phyloP scores from a whole-genome alignment of 2,888 invertebrate genomes.

The Diabrotica balteata region DNA sequence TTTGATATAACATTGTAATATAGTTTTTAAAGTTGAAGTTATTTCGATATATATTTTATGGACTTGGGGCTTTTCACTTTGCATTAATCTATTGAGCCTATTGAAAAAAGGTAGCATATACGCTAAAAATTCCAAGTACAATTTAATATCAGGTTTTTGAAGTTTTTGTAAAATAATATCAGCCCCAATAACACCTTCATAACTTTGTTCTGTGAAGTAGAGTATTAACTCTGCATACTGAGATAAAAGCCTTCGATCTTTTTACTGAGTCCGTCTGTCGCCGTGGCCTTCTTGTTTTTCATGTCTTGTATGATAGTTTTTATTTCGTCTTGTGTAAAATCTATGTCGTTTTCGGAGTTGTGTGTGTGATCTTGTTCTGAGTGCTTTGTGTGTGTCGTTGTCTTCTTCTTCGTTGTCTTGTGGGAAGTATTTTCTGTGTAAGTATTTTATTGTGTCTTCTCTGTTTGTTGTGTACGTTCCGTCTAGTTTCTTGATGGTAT shows the following conservation, averaged over 20 bases:
- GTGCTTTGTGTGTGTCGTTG: constrained; percentile 2
- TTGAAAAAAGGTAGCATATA: too few species aligned
- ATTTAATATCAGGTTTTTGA: too few species aligned
- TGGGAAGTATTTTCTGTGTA: constrained; percentile 36
- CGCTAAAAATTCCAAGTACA: too few species aligned
- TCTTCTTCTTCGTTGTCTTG: constrained; percentile 13
- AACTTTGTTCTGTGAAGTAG: too few species aligned
- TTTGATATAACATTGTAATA: too few species aligned
- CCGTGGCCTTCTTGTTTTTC: constrained; percentile 10
- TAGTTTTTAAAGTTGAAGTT: too few species aligned
- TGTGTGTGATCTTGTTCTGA: constrained; percentile 1
- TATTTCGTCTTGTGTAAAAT: background rate
- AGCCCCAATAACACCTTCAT: too few species aligned
- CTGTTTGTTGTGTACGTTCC: constrained; percentile 23
- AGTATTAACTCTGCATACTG: too few species aligned
- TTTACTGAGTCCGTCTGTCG: background rate
- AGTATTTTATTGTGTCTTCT: constrained; percentile 21
- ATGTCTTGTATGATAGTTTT: background rate
- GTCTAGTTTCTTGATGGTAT: constrained; percentile 6
- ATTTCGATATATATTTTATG: too few species aligned
- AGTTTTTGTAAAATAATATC: too few species aligned
- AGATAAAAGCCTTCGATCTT: background rate
- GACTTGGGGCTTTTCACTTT: too few species aligned
- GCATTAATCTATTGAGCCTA: too few species aligned
- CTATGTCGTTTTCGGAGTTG: background rate